Conservation (phyloP, 2,113 vertebrate genomes). For the Cricetomys ansorgei region DNA sequence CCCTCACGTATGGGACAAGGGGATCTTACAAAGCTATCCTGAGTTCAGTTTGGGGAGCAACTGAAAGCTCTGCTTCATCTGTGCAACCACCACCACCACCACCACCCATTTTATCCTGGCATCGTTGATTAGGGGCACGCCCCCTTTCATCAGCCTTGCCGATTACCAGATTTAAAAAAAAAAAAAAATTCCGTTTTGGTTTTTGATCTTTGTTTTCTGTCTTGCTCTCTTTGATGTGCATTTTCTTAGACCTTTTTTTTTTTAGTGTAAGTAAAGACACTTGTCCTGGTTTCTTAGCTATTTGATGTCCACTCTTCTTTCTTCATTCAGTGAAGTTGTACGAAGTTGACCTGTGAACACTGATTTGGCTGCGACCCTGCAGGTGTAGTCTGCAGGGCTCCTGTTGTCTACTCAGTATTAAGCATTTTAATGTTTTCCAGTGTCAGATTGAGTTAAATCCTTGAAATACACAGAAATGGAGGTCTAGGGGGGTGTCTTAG, state of each 20-base stretch:
- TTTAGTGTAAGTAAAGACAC: neutral
- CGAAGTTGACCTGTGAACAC: neutral
- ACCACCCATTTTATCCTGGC: neutral
- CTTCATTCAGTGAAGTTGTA: too few relatives aligned
- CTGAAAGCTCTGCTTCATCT: neutral
- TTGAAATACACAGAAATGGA: neutral
- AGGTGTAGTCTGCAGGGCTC: neutral
- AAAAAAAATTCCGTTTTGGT: neutral
- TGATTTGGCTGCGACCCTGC: neutral
- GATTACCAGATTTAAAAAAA: neutral
- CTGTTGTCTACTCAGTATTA: neutral
- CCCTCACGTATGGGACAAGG: fast-evolving
- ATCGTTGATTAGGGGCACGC: neutral
- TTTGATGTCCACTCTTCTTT: neutral
- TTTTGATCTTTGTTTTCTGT: neutral
- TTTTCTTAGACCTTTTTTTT: neutral
- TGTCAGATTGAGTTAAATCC: neutral
- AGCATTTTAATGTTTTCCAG: neutral
- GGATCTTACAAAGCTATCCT: neutral
- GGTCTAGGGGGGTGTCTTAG: neutral
- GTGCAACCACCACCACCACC: neutral
- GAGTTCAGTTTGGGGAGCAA: neutral
- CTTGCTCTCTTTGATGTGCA: neutral
- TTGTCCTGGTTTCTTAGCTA: neutral
- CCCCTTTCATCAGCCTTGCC: neutral